Base-by-base conservation (phyloP, 1,140 invertebrate genomes). In the Eubasilissa regina region DNA sequence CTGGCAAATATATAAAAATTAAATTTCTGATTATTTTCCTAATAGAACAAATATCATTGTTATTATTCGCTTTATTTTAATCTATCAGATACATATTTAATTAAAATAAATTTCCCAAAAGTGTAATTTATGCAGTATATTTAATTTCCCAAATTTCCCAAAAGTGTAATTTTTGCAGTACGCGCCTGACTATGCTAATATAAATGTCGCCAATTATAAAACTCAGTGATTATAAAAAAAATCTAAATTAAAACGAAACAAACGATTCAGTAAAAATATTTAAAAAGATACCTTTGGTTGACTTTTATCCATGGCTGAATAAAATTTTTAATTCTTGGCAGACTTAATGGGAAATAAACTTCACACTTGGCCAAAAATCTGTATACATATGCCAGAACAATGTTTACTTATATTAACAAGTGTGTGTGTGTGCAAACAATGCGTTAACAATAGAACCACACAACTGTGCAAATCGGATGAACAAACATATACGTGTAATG, bases 401-500 rank as follows among this genome's bases (percentile, higher is more conserved):
- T 53, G 47, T 70, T 21, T 51, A 9, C 11, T 25, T 11, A 70
- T 12, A 70, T 0, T 48, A 48, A 15, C 62, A 64, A 58, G 17
- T 15, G 7, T 58, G 21, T 56, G 53, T 19, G 19, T 17, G 17
- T 35, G 35, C 21, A 12, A 35, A 12, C 7, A n/a, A 12, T 13
- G 15, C 3, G 44, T 66, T 44, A 66, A 43, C 25, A 70, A 70
- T 12, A 48, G 11, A 51, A 15, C 3, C 48, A 8, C 11, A 25
- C 66, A 70, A 10, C 66, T 70, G 66, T 70, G 44, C 45, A 70
- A 70, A 70, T 17, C 48, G 17, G 21, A 47, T 48, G 45, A 51
- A 12, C 4, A 48, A 70, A 70, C 48, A 70, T 48, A 48, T 48
- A 70, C 15, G 35, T 48, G 44, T 11, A 15, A 51, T 70, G 66